Evolutionary conservation across 2,888 invertebrate species (phyloP), one percentile per base, ranked within the genome.

Genomic region (Phengaris arion): DNA sequence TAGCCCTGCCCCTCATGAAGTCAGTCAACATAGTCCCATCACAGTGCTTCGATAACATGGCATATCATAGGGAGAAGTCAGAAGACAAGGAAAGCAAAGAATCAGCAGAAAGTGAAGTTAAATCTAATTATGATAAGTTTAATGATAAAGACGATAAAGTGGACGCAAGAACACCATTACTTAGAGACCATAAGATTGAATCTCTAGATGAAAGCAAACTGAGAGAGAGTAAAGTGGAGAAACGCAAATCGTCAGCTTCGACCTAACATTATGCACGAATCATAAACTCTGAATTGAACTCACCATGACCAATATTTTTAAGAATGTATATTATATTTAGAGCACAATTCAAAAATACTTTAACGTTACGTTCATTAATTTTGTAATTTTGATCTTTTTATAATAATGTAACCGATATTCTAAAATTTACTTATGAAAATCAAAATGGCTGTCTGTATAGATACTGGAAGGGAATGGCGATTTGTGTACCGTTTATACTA

Each of bases 1-100:
- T 95, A 83, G 95, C 95, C 76, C 85, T 95, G 78, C 94, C 95
- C 76, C 95, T 95, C 92, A 94, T 95, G 91, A 95, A 95, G 78
- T 94, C 94, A 10, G 92, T 94, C 59, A 94, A 94, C 82, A 85
- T 93, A 70, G 89, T 92, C 70, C 93, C 94, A 69, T 85, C 89
- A 12, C 94, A 94, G 79, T 94, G 94, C 81, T 94, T 94, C 76
- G 94, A 94, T 80, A 94, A 94, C 79, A 91, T 93, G 89, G 94
- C 91, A 8, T 94, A 87, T 80, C 91, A 92, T 78, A 87, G 80
- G 54, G 92, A 92, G 77, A 91, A 87, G 82, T 79, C 82, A 22
- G 88, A 86, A 85, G 85, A 85, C 0, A 82, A 81, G 51, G 81
- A 89, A 78, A 85, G 87, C 78, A 89, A 90, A 79, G 88, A 87